Conservation (phyloP, 1,140 invertebrate species). For the Cyphomyrmex costatus region DNA sequence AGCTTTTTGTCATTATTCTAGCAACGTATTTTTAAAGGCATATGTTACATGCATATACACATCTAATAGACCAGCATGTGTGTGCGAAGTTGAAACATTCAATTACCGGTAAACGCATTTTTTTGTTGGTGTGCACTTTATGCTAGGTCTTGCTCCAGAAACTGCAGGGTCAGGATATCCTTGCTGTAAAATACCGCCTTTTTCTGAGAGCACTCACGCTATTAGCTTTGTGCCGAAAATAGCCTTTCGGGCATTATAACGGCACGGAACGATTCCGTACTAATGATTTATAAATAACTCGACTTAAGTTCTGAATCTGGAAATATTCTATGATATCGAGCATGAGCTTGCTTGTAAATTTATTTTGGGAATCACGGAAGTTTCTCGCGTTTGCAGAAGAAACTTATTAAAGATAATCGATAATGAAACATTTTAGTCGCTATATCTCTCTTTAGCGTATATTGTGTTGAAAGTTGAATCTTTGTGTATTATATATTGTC, state of each 20-base stretch:
- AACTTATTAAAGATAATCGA: slow-evolving; percentile 23
- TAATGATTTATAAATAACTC: slow-evolving; percentile 61
- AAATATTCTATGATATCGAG: slow-evolving; percentile 29
- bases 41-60: neutral
- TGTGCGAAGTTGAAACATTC: slow-evolving; percentile 18
- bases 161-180: slow-evolving; percentile 48
- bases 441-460: neutral
- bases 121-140: slow-evolving; percentile 27
- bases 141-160: slow-evolving; percentile 29
- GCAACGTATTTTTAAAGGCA: slow-evolving; percentile 1
- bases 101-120: slow-evolving; percentile 45
- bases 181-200: slow-evolving; percentile 42
- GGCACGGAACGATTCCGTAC: neutral
- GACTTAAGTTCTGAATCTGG: slow-evolving; percentile 47
- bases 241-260: slow-evolving; percentile 43
- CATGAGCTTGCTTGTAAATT: slow-evolving; percentile 38
- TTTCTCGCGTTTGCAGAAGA: neutral
- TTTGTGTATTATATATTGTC: neutral
- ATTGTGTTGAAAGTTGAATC: neutral
- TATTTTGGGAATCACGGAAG: slow-evolving; percentile 53
- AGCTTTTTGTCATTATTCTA: neutral
- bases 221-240: slow-evolving; percentile 50
- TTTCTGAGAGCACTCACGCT: slow-evolving; percentile 32
- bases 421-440: slow-evolving; percentile 1
- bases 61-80: neutral